phyloP scores from a whole-genome alignment of 2,888 invertebrate species.

The Ferrisia virgata region DNA sequence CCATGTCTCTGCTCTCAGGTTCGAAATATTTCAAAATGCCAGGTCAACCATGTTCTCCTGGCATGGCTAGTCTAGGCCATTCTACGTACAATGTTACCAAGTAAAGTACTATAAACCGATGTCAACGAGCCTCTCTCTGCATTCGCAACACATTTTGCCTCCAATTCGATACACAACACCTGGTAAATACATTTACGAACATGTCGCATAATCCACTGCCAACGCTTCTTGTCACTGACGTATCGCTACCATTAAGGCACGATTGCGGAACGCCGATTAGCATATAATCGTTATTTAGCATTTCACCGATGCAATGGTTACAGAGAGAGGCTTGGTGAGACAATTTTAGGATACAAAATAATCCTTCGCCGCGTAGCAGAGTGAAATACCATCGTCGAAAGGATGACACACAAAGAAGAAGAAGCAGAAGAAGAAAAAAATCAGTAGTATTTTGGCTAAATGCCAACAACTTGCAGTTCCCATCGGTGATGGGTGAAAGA shows the following conservation, averaged over 20 bases:
- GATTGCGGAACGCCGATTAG: background rate
- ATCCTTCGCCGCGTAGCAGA: background rate
- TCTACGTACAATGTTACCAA: too few species aligned
- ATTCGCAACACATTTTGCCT: background rate
- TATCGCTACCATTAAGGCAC: background rate
- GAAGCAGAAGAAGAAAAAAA: background rate
- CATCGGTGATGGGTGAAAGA: background rate
- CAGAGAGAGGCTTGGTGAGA: background rate
- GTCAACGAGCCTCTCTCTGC: background rate
- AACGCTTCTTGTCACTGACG: background rate
- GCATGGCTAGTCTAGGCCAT: too few species aligned
- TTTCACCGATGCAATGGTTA: background rate
- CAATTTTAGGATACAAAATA: background rate
- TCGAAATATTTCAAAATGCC: too few species aligned
- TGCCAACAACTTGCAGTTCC: background rate
- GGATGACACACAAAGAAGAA: too few species aligned
- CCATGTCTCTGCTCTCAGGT: too few species aligned
- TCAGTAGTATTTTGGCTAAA: background rate
- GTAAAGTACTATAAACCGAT: background rate
- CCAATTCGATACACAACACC: background rate
- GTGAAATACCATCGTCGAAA: background rate
- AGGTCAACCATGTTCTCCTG: too few species aligned
- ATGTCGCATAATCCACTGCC: background rate
- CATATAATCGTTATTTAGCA: background rate
- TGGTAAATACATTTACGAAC: background rate